phyloP scores from a whole-genome alignment of 1,140 invertebrate genomes.

The Papilio polytes region DNA sequence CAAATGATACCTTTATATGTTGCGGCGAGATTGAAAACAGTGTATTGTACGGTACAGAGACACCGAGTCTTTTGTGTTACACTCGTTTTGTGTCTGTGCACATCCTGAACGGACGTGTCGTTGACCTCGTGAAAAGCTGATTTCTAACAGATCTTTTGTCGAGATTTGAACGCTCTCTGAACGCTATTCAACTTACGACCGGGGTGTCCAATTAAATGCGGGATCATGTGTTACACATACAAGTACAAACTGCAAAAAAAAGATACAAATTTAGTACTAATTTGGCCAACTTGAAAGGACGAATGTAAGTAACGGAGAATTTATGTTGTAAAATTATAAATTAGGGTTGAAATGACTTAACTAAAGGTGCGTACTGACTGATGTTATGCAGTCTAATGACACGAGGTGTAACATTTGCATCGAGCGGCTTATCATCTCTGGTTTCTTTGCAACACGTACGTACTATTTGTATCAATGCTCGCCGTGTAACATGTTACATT shows the following conservation, averaged over 20 bases:
- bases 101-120: conserved; percentile 74
- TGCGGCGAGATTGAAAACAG: conserved; percentile 54
- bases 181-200: conserved; percentile 29
- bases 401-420: too few species aligned
- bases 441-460: too few species aligned
- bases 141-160: conserved; percentile 69
- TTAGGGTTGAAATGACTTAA: not conserved
- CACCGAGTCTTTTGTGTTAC: conserved; percentile 62
- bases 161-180: conserved; percentile 54
- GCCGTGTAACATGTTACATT: too few species aligned
- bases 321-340: not conserved
- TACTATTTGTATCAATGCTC: too few species aligned
- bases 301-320: not conserved
- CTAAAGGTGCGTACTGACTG: too few species aligned
- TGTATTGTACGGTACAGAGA: conserved; percentile 50
- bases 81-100: conserved; percentile 75
- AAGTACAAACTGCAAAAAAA: conserved; percentile 3
- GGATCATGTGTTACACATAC: conserved; percentile 2
- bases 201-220: conserved; percentile 18
- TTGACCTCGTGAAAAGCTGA: conserved; percentile 73
- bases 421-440: too few species aligned
- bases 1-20: conserved; percentile 44
- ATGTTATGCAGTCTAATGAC: too few species aligned
- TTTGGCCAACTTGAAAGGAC: not conserved
- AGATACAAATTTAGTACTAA: not conserved